phyloP scores from a whole-genome alignment of 2,888 invertebrate genomes.

The Trypoxylon attenuatum region DNA sequence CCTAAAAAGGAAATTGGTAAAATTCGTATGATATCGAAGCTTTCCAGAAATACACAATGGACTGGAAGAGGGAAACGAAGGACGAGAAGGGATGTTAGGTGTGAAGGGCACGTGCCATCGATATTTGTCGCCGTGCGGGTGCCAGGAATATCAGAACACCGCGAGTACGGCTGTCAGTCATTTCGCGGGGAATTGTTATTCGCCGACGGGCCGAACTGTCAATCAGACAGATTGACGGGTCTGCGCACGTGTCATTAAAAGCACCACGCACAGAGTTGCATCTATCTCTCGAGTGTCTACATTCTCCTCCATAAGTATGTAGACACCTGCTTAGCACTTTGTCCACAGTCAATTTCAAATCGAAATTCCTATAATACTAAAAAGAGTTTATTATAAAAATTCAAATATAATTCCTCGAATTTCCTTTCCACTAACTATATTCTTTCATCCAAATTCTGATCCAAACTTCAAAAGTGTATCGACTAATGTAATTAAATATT shows the following conservation, averaged over 20 bases:
- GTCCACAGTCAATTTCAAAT: neutral
- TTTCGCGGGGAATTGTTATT: neutral
- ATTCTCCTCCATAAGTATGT: neutral
- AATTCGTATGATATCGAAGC: too few species aligned
- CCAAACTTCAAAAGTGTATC: too few species aligned
- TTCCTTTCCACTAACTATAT: too few species aligned
- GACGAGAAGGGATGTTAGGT: too few species aligned
- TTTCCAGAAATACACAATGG: too few species aligned
- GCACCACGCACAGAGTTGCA: slow-evolving; percentile 5
- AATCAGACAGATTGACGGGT: slow-evolving; percentile 62
- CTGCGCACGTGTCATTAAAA: slow-evolving; percentile 17
- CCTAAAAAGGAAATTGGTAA: too few species aligned
- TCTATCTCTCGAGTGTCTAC: slow-evolving; percentile 3
- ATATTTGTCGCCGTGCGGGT: neutral
- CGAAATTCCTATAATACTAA: neutral
- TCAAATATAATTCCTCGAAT: too few species aligned
- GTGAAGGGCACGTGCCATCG: too few species aligned
- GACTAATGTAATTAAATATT: too few species aligned
- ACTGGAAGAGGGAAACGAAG: too few species aligned
- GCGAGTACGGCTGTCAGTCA: neutral
- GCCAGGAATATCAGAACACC: slow-evolving; percentile 6
- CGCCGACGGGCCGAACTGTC: slow-evolving; percentile 48
- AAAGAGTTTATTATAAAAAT: too few species aligned
- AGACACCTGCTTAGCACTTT: neutral
- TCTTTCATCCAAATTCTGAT: too few species aligned